Percentiles rank a stretch among this genome's conserved stretches.
Evolutionary conservation across 2,113 vertebrate species (phyloP).

Genomic region (Gavialis gangeticus): DNA sequence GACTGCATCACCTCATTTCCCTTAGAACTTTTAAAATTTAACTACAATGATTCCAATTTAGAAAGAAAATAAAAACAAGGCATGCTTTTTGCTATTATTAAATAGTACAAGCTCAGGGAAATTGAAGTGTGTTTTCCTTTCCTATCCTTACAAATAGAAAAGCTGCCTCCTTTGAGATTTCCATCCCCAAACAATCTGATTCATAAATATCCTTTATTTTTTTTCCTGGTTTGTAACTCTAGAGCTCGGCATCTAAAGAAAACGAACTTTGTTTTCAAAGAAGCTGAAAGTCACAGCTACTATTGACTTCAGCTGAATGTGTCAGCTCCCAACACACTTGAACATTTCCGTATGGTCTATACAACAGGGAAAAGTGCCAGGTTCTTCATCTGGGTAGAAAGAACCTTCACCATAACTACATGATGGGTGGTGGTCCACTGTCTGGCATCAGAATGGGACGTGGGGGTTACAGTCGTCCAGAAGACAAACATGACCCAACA

Average conservation of each 20-base stretch:
- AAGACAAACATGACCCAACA: no score
- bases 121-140: fast-evolving
- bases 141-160: background rate
- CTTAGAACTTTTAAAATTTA: background rate
- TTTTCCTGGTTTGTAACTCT: background rate
- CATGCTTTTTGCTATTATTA: background rate
- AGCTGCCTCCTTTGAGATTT: background rate
- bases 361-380: no score
- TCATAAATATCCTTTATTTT: background rate
- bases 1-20: background rate
- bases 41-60: background rate
- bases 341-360: no score
- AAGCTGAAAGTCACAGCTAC: background rate
- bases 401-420: no score
- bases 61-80: background rate
- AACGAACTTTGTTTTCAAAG: background rate
- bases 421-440: no score
- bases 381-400: no score
- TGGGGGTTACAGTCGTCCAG: no score
- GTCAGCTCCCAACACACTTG: background rate
- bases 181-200: background rate
- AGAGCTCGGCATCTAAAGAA: background rate
- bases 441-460: no score
- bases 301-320: background rate
- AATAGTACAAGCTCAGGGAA: background rate